Conservation (phyloP, 2,888 invertebrate genomes). For the Aquatica leii region DNA sequence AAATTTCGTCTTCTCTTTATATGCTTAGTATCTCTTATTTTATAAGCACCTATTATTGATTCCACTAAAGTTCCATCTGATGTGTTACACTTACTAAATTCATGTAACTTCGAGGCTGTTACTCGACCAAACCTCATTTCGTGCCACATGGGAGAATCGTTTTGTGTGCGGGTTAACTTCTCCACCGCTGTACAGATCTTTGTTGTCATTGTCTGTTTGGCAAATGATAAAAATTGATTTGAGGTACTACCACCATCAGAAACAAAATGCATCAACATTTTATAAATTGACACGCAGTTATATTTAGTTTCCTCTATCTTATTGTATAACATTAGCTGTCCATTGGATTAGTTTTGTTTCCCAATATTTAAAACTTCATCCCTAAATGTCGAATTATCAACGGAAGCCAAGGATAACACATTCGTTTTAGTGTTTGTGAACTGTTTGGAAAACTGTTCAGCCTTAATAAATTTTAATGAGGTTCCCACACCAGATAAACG, state of each 20-base stretch:
- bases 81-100: conserved; percentile 34
- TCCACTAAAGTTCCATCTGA: conserved; percentile 39
- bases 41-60: conserved; percentile 39
- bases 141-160: conserved; percentile 37
- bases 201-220: no score
- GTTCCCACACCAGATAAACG: background rate
- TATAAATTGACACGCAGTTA: background rate
- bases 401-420: no score
- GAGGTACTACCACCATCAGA: conserved; percentile 6
- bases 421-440: background rate
- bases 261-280: conserved; percentile 18
- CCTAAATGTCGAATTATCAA: background rate
- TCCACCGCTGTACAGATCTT: no score
- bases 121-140: conserved; percentile 28
- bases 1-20: conserved; percentile 42
- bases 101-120: background rate
- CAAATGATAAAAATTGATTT: no score
- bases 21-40: conserved; percentile 31
- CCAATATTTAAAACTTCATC: background rate
- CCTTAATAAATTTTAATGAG: background rate
- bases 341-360: no score
- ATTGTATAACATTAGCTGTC: no score
- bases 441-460: background rate
- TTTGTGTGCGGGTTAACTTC: no score
- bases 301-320: no score